Evolutionary conservation across 2,888 invertebrate genomes (phyloP).

Genomic region (Meganola albula): DNA sequence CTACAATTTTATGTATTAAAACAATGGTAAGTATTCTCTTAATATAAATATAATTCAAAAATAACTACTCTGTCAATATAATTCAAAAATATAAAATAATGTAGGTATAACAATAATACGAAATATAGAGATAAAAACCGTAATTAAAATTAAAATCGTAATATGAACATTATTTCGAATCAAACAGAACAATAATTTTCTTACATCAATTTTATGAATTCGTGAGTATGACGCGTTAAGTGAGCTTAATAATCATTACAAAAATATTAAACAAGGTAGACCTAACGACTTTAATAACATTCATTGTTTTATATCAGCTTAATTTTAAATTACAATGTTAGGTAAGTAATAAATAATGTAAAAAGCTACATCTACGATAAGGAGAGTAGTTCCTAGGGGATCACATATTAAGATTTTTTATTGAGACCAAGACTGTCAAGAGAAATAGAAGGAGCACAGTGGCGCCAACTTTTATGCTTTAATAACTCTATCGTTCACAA

Average conservation of each 20-base stretch:
- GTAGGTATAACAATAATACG: neutral
- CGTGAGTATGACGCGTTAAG: conserved; percentile 16
- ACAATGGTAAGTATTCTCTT: too few relatives aligned
- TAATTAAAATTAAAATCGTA: too few relatives aligned
- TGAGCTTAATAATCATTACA: conserved; percentile 13
- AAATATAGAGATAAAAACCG: too few relatives aligned
- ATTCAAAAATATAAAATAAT: conserved; percentile 3
- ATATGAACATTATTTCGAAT: too few relatives aligned
- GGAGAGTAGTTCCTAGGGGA: conserved; percentile 33
- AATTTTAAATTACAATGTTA: conserved; percentile 20
- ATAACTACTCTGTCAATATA: conserved; percentile 33
- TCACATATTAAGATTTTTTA: conserved; percentile 25
- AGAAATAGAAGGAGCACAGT: conserved; percentile 22
- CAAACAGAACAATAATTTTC: too few relatives aligned
- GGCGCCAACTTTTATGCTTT: conserved; percentile 19
- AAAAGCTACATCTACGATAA: conserved; percentile 14
- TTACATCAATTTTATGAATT: conserved; percentile 10
- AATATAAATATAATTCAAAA: conserved; percentile 29
- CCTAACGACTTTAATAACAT: conserved; percentile 20
- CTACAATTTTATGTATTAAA: too few relatives aligned
- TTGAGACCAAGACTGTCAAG: conserved; percentile 37
- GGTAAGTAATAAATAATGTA: conserved; percentile 13
- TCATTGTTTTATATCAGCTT: conserved; percentile 24
- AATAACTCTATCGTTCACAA: conserved; percentile 17
- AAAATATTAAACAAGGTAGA: conserved; percentile 13